Percentiles rank a stretch among this genome's conserved stretches.
These are phyloP conservation scores for Pygoscelis adeliae DNA, from an alignment of 2,113 vertebrate genomes.

Conservation along the genomic window DNA sequence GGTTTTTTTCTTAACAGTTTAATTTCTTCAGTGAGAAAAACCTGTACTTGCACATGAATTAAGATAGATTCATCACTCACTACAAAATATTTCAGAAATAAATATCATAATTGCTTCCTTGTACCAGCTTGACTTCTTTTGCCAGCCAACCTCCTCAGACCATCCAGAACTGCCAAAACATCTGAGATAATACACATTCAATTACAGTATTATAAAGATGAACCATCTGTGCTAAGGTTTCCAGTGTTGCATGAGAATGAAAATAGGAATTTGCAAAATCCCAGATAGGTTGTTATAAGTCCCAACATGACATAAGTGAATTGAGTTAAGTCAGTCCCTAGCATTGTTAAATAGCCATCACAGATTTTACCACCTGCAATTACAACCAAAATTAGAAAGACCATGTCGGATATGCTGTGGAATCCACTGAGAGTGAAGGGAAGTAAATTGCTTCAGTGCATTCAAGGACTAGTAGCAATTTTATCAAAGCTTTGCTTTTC, in stretches of 20 bases:
- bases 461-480: not conserved
- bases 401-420: not conserved
- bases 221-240: slow-evolving; percentile 45
- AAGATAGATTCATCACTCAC: not conserved
- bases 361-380: not conserved
- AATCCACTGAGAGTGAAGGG: not conserved
- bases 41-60: not conserved
- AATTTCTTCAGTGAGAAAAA: slow-evolving; percentile 1
- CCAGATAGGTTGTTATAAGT: not conserved
- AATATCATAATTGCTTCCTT: slow-evolving; percentile 8
- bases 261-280: not conserved
- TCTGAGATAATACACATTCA: slow-evolving; percentile 14
- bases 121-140: not conserved
- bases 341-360: not conserved
- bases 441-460: not conserved
- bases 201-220: slow-evolving; percentile 16
- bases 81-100: slow-evolving; percentile 22
- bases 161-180: slow-evolving; percentile 14
- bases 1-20: not conserved
- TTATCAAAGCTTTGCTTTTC: not conserved
- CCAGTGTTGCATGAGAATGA: not conserved
- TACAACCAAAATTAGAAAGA: not conserved
- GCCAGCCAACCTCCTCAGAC: slow-evolving; percentile 5
- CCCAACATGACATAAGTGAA: not conserved
- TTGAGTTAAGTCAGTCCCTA: not conserved